phyloP scores from a whole-genome alignment of 2,888 invertebrate species.

The Hyposoter dolosus region DNA sequence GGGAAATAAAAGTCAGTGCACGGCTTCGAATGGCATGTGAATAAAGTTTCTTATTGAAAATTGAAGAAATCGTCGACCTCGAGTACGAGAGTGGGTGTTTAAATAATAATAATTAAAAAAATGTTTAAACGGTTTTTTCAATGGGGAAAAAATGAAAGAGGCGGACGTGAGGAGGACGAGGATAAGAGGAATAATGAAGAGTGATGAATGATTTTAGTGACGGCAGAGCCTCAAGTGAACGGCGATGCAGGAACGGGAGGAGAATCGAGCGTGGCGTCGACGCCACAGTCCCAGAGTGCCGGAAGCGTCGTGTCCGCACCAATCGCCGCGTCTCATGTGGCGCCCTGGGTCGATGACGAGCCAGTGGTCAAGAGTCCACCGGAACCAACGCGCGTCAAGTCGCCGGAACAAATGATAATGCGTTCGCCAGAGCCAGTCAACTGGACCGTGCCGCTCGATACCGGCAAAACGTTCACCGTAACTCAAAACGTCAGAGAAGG shows the following conservation, averaged over 20 bases:
- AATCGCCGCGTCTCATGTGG: conserved; percentile 87
- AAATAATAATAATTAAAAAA: background rate
- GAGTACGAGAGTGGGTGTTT: conserved; percentile 67
- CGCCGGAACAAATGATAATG: conserved; percentile 96
- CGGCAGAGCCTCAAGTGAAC: conserved; percentile 82
- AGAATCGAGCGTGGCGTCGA: conserved; percentile 78
- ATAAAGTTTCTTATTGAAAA: background rate
- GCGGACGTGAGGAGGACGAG: conserved; percentile 2
- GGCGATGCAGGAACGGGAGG: conserved; percentile 79
- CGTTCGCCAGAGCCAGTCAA: conserved; percentile 97
- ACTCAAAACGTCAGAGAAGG: conserved; percentile 95
- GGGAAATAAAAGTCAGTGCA: conserved; percentile 57
- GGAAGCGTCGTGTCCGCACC: conserved; percentile 86
- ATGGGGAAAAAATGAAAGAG: background rate
- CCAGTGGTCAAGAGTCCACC: conserved; percentile 96
- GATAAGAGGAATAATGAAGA: conserved; percentile 76
- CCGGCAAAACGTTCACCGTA: conserved; percentile 96
- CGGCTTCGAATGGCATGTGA: conserved; percentile 67
- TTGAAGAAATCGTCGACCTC: conserved; percentile 16
- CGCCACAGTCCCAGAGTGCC: conserved; percentile 86
- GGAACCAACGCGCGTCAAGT: conserved; percentile 96
- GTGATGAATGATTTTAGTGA: conserved; percentile 80
- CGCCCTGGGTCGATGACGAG: conserved; percentile 86
- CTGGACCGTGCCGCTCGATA: conserved; percentile 97
- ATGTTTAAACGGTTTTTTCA: background rate